These are phyloP conservation scores for Platycercus adscitus DNA, from an alignment of 2,113 vertebrate genomes.

Conservation along the genomic window DNA sequence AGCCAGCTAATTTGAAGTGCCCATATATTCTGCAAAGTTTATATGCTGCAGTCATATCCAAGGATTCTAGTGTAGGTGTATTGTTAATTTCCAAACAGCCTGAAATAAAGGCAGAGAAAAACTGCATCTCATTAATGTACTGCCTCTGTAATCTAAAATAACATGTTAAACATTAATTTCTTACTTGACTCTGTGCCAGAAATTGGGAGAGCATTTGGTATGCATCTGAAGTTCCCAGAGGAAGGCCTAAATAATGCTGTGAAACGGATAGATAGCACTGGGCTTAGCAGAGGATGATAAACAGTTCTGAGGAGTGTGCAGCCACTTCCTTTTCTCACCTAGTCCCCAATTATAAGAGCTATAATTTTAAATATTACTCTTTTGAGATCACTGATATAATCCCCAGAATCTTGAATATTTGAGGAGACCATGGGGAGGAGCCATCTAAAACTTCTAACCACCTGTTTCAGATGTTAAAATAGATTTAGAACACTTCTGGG, in stretches of 20 bases:
- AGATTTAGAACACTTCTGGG: not conserved
- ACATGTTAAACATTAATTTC: not conserved
- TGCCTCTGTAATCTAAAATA: not conserved
- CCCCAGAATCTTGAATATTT: not conserved
- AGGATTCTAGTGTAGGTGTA: not conserved
- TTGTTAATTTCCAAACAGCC: not conserved
- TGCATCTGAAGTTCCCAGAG: not conserved
- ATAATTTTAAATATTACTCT: not conserved
- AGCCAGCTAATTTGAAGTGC: not conserved
- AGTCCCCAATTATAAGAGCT: not conserved
- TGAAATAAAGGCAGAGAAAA: not conserved
- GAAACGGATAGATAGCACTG: not conserved
- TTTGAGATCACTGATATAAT: not conserved
- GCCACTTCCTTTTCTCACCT: not conserved
- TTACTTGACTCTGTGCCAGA: not conserved
- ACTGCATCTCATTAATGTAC: not conserved
- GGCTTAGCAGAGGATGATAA: not conserved
- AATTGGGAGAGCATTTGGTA: not conserved
- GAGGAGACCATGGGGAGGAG: not conserved
- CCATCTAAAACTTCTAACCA: not conserved
- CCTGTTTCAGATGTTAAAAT: slow-evolving; percentile 31
- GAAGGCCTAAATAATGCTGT: not conserved
- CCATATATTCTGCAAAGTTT: not conserved
- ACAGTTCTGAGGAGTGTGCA: not conserved
- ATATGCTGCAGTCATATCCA: not conserved